Conservation (phyloP, 2,888 invertebrate genomes). For the Watsonalla binaria region DNA sequence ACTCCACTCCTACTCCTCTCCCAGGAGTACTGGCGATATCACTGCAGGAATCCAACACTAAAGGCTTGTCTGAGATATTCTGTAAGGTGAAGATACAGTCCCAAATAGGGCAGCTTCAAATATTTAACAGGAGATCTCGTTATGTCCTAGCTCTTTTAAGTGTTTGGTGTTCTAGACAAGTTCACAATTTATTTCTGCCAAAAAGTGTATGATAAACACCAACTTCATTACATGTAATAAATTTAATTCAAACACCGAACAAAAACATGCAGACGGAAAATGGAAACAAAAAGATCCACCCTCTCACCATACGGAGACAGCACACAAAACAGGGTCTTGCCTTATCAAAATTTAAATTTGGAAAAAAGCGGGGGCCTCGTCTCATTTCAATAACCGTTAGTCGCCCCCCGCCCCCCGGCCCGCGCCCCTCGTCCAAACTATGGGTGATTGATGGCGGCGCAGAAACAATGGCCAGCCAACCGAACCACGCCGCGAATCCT, state of each 20-base stretch:
- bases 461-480: slow-evolving; percentile 72
- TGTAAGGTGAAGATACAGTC: too few species aligned
- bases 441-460: slow-evolving; percentile 72
- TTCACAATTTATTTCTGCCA: too few species aligned
- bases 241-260: slow-evolving; percentile 42
- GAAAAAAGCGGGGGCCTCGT: slow-evolving; percentile 72
- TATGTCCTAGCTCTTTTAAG: too few species aligned
- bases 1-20: too few species aligned
- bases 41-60: too few species aligned
- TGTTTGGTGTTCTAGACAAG: too few species aligned
- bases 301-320: slow-evolving; percentile 58
- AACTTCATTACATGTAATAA: slow-evolving; percentile 35
- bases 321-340: slow-evolving; percentile 72
- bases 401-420: slow-evolving; percentile 38
- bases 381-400: slow-evolving; percentile 80
- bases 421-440: slow-evolving; percentile 39
- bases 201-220: neutral
- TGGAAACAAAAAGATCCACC: slow-evolving; percentile 62
- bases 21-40: too few species aligned
- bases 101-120: too few species aligned
- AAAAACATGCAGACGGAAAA: slow-evolving; percentile 55
- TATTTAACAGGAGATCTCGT: too few species aligned
- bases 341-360: slow-evolving; percentile 79
- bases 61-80: too few species aligned
- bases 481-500: slow-evolving; percentile 71